These are phyloP conservation scores for Chiloscyllium punctatum DNA, from an alignment of 2,797 vertebrate genomes.

Conservation along the genomic window DNA sequence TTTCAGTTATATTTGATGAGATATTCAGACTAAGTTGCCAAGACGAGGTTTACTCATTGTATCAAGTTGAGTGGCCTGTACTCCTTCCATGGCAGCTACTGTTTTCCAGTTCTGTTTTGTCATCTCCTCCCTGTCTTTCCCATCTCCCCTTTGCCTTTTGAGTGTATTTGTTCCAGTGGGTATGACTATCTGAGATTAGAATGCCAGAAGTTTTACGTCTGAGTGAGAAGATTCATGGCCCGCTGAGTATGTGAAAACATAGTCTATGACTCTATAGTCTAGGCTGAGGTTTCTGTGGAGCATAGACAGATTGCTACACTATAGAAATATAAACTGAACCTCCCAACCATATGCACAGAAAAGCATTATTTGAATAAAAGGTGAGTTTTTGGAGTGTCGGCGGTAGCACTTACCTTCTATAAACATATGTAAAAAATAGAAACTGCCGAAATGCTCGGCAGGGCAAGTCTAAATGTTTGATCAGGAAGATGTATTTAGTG, in stretches of 20 bases:
- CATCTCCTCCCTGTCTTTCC: too few relatives aligned
- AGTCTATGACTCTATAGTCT: background rate
- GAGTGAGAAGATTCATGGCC: background rate
- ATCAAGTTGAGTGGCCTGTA: background rate
- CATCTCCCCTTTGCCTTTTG: background rate
- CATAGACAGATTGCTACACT: background rate
- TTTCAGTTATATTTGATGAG: too few relatives aligned
- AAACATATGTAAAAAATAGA: too few relatives aligned
- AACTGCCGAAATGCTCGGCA: background rate
- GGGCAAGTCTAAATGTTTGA: background rate
- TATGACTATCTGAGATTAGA: background rate
- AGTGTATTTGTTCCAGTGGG: background rate
- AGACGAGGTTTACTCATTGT: background rate
- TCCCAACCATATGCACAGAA: background rate
- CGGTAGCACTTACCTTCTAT: background rate
- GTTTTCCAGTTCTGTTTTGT: background rate
- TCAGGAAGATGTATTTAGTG: too few relatives aligned
- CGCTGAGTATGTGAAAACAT: background rate
- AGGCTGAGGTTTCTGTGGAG: background rate
- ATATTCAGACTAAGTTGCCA: background rate
- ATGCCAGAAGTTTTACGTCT: background rate
- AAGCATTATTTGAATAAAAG: background rate
- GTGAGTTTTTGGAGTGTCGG: background rate
- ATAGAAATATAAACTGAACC: background rate
- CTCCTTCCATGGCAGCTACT: background rate